Percentiles rank a stretch among this genome's conserved stretches.
These are phyloP conservation scores for Alligator sinensis DNA, from an alignment of 2,113 vertebrate genomes.

Conservation along the genomic window DNA sequence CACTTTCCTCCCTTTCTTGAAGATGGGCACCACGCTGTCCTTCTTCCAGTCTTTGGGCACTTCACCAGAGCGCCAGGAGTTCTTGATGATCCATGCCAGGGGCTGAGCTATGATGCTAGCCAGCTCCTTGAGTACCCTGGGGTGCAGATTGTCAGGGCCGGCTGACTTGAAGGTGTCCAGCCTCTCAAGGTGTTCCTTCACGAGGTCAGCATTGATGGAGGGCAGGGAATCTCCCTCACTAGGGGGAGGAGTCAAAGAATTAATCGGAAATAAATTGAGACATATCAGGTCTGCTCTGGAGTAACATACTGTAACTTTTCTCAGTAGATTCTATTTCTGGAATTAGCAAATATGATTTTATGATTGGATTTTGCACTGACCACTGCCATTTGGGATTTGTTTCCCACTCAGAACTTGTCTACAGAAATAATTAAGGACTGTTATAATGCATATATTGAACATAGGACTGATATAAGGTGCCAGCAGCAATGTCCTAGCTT, in stretches of 20 bases:
- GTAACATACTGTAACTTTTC: background rate
- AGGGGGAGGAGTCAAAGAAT: background rate
- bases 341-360: background rate
- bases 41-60: too few relatives aligned
- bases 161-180: too few relatives aligned
- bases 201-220: too few relatives aligned
- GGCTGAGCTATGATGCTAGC: too few relatives aligned
- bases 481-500: background rate
- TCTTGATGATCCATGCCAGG: too few relatives aligned
- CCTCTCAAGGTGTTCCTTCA: too few relatives aligned
- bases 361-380: background rate
- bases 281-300: background rate
- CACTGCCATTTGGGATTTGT: background rate
- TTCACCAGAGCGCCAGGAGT: too few relatives aligned
- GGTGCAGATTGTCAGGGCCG: too few relatives aligned
- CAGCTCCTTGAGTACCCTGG: too few relatives aligned
- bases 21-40: too few relatives aligned
- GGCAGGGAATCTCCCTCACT: too few relatives aligned
- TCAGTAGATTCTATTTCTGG: background rate
- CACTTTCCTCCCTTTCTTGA: too few relatives aligned
- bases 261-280: background rate
- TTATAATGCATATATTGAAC: background rate
- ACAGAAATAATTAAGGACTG: background rate
- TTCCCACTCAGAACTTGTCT: background rate
- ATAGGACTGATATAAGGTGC: background rate